A percentile compares a stretch with the other conserved stretches of the same genome.
These are phyloP conservation scores for Arctia plantaginis DNA, from an alignment of 2,888 invertebrate species.

Conservation along the genomic window DNA sequence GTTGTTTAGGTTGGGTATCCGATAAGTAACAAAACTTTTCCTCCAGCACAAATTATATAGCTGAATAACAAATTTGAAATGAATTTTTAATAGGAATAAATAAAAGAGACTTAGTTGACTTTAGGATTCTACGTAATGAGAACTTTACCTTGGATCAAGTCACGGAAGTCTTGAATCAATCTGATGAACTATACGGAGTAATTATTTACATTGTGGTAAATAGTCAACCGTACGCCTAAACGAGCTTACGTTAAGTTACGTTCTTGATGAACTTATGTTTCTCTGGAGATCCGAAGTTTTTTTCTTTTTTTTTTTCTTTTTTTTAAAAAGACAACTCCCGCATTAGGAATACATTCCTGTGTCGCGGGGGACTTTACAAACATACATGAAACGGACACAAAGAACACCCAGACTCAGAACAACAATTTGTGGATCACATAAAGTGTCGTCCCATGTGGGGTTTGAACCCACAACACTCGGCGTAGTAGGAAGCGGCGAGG, in stretches of 20 bases:
- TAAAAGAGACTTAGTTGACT: background rate
- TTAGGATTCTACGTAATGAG: background rate
- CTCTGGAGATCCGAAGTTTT: too few relatives aligned
- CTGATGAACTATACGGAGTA: background rate
- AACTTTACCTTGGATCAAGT: background rate
- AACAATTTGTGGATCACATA: too few relatives aligned
- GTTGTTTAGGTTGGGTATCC: background rate
- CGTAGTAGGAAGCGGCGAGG: too few relatives aligned
- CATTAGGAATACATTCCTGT: too few relatives aligned
- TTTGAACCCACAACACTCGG: too few relatives aligned
- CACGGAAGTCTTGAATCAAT: background rate
- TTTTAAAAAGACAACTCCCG: too few relatives aligned
- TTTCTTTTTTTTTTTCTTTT: too few relatives aligned
- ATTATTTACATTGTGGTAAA: background rate
- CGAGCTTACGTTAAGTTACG: background rate
- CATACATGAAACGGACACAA: too few relatives aligned
- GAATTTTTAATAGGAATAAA: background rate
- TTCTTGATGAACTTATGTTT: too few relatives aligned
- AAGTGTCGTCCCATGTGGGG: too few relatives aligned
- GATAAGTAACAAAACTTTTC: background rate
- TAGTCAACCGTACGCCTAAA: background rate
- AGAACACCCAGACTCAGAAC: too few relatives aligned
- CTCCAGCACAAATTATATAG: background rate
- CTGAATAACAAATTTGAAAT: background rate
- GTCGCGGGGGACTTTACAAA: too few relatives aligned